Base-by-base conservation (phyloP, 2,888 invertebrate species). In the Branchinecta sandiegonensis region DNA sequence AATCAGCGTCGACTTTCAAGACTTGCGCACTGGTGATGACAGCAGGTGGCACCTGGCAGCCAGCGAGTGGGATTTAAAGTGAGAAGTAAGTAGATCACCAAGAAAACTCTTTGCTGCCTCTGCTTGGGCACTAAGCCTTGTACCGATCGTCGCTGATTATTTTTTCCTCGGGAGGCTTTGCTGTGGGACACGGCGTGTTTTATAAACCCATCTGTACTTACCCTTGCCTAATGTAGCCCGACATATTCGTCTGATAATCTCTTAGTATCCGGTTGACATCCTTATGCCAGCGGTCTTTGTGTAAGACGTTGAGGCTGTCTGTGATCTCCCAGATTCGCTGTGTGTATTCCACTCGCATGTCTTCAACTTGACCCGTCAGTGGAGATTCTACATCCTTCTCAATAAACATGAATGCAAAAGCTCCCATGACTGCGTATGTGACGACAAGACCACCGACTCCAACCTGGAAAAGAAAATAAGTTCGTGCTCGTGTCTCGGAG, bases 371-470 rank as follows among this genome's bases (percentile, higher is more conserved):
- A 46, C 74, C 75, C 23, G 74, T 73, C 64, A 76, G 77, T 66
- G 77, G 75, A 17, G 74, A 73, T 66, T 76, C 77, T 65, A 77
- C 76, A 74, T 84, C 82, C 12, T 83, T 83, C 76, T 92, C 92
- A 65, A 92, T 86, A 72, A 85, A 83, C 79, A 85, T 86, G 77
- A 92, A 92, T 66, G 87, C 84, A 17, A 88, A 84, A 0, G 92
- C 91, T 0, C 92, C 92, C 47, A 90, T 84, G 69, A 92, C 85
- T 47, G 92, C 89, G 77, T 92, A 92, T 72, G 90, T 86, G 4
- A 92, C 89, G 65, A 92, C 88, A 17, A 92, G 80, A 10, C 89
- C 91, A 69, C 91, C 92, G 48, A 92, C 91, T 73, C 92, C 92
- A 37, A 76, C 75, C 63, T 56, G 9, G 23, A 56, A 56, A 37